Percentiles rank a stretch among this genome's conserved stretches.
Conservation (phyloP, 2,113 vertebrate species). For the Mustelus asterias region DNA sequence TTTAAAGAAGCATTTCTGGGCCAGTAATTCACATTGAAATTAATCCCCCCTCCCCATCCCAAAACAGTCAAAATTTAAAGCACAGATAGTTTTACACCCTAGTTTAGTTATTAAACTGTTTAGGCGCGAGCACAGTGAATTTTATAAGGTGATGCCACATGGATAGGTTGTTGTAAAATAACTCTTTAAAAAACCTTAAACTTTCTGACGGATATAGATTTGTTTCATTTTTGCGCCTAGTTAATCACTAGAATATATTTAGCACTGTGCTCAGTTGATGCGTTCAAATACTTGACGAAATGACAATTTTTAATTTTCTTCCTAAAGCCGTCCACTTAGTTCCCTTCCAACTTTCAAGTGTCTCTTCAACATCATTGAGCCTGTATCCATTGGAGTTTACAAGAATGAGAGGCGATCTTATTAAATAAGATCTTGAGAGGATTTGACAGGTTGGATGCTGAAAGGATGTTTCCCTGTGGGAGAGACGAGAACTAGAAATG, state of each 20-base stretch:
- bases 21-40: neutral
- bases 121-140: neutral
- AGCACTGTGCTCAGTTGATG: neutral
- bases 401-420: no score
- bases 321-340: neutral
- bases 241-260: neutral
- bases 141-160: neutral
- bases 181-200: neutral
- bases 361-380: neutral
- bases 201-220: neutral
- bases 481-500: no score
- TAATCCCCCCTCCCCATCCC: neutral
- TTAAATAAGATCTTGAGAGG: no score
- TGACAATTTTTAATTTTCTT: neutral
- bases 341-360: neutral
- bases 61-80: neutral
- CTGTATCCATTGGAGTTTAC: no score
- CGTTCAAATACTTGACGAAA: neutral
- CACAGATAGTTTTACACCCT: neutral
- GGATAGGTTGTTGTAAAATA: neutral
- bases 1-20: neutral
- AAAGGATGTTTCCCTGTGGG: no score
- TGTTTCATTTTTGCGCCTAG: neutral
- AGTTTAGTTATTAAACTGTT: neutral
- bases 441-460: no score